Conservation (phyloP, 2,797 vertebrate genomes). For the Philypnodon macrostomus region DNA sequence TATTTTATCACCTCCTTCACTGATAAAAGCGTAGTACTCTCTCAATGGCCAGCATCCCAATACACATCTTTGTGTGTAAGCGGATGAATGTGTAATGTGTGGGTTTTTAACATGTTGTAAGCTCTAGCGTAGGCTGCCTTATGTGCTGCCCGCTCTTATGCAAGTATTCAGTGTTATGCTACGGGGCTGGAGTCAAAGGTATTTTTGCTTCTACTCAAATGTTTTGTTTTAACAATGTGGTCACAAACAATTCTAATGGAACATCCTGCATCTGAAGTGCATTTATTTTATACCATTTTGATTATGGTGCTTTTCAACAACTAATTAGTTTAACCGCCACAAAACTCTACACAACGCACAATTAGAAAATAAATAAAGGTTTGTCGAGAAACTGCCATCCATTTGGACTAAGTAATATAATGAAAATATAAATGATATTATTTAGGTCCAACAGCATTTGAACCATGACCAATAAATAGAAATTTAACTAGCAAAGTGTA, state of each 20-base stretch:
- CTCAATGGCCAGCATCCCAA: constrained; percentile 6
- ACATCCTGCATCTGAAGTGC: too few species aligned
- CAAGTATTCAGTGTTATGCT: constrained; percentile 38
- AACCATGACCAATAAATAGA: too few species aligned
- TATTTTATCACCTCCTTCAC: constrained; percentile 27
- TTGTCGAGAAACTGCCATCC: too few species aligned
- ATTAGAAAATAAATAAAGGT: neutral
- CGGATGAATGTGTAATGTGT: constrained; percentile 36
- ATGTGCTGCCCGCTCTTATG: constrained; percentile 42
- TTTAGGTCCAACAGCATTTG: too few species aligned
- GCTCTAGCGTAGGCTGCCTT: constrained; percentile 47
- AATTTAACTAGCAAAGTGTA: neutral
- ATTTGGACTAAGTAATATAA: too few species aligned
- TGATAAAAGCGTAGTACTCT: neutral
- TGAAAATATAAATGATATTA: too few species aligned
- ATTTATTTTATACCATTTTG: neutral
- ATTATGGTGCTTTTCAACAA: neutral
- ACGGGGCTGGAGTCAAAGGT: constrained; percentile 12
- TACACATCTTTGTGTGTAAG: constrained; percentile 13
- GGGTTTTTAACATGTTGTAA: constrained; percentile 49
- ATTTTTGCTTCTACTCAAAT: constrained; percentile 4
- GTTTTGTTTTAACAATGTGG: neutral
- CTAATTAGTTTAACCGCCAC: neutral
- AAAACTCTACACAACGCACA: neutral
- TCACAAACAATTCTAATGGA: neutral